Base-by-base conservation (phyloP, 2,113 vertebrate species). In the Sander vitreus region DNA sequence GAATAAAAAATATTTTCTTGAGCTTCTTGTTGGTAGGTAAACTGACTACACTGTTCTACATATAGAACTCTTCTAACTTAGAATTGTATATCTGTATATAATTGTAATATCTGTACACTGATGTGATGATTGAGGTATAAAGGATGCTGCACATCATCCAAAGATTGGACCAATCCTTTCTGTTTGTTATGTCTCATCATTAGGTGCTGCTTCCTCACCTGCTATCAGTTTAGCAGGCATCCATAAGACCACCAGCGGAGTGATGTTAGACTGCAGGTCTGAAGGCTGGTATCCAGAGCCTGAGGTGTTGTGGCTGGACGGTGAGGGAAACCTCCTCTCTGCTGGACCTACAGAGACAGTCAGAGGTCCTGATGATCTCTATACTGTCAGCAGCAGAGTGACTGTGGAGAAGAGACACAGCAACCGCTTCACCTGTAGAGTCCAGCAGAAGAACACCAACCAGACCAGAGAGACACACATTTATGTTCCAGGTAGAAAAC, bases 201-300 rank as follows among this genome's bases (percentile, higher is more conserved):
- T 71, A 85, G 83, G 50, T 10, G 48, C 62, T 0, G 58, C 8
- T 3, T 58, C 83, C 14, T 63, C 71, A 58, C 58, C 71, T 23
- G 69, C 0, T 2, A 16, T 14, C 55, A 68, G 36, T 1, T 25
- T 84, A 16, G 60, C 47, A 15, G 81, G 69, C 8, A 27, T 27
- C 2, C 12, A 75, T 16, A 1, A 4, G 2, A 1, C 0, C 16
- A 53, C 2, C n/a, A 5, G 33, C 2, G 60, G 48, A 1, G 59
- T 75, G 73, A 1, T 75, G 15, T 21, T 75, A 19, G 6, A 53
- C 9, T 70, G 73, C 19, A 13, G 3, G 6, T 63, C 76, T 50
- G 7, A 3, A 27, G 69, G 75, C 63, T 84, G 81, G 81, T 39
- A 62, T 50, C 81, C 70, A 74, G 27, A 73, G 39, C 81, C 81